Conservation (phyloP, 2,113 vertebrate species). For the Verasper variegatus region DNA sequence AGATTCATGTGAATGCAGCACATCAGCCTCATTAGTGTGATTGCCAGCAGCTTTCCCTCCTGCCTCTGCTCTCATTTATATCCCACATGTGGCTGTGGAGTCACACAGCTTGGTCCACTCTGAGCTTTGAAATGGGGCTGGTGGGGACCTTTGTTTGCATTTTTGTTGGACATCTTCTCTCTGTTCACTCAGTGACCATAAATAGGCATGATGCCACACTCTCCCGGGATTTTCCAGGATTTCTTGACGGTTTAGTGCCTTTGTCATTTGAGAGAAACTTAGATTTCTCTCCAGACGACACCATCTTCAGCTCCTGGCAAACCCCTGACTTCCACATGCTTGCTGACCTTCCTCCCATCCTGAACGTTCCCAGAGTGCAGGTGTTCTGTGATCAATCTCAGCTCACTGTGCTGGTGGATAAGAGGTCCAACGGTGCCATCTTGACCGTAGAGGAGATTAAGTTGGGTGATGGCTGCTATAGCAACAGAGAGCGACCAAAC, state of each 20-base stretch:
- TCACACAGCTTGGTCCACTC: not conserved
- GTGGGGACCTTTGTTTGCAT: not conserved
- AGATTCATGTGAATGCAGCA: not conserved
- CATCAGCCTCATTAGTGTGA: slow-evolving; percentile 31
- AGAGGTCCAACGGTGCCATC: not conserved
- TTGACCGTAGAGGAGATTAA: slow-evolving; percentile 38
- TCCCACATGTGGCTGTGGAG: accelerated
- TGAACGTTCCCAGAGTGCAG: slow-evolving; percentile 44
- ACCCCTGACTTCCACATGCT: slow-evolving; percentile 34
- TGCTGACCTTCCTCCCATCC: slow-evolving; percentile 3
- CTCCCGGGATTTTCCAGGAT: not conserved
- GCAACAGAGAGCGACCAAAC: slow-evolving; percentile 51
- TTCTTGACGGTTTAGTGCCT: not conserved
- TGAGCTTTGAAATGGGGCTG: slow-evolving; percentile 39
- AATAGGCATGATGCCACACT: not conserved
- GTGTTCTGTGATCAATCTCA: slow-evolving; percentile 63
- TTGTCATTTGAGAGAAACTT: slow-evolving; percentile 31
- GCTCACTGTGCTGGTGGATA: slow-evolving; percentile 60
- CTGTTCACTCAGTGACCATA: slow-evolving; percentile 7
- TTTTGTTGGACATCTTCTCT: slow-evolving; percentile 15
- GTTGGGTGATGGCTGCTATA: slow-evolving; percentile 66
- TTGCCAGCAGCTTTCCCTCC: slow-evolving; percentile 51
- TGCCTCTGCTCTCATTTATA: slow-evolving; percentile 23
- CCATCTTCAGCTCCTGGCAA: slow-evolving; percentile 59
- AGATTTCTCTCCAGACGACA: slow-evolving; percentile 13